Conservation (phyloP, 2,797 vertebrate species). For the Poeciliopsis presidionis region DNA sequence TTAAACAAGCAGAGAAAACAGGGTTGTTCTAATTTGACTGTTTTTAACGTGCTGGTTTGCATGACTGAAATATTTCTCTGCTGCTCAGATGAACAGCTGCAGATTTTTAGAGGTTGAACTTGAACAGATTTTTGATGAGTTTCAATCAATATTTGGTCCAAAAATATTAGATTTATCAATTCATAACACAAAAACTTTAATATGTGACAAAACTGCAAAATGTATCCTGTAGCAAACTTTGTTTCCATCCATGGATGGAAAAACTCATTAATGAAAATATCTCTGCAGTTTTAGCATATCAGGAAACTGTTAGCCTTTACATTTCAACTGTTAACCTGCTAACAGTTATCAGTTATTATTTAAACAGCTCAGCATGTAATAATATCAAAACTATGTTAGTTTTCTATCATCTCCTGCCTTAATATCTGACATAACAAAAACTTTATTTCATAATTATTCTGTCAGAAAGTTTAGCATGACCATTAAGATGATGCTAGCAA, state of each 20-base stretch:
- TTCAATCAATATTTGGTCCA: not conserved
- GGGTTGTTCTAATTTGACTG: not conserved
- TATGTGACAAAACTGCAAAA: not conserved
- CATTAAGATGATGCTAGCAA: not conserved
- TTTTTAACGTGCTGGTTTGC: not conserved
- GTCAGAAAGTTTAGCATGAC: not conserved
- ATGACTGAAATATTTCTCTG: not conserved
- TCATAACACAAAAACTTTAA: not conserved
- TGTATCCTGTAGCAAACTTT: not conserved
- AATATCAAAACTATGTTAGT: not conserved
- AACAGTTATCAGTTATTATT: not conserved
- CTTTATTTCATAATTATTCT: not conserved
- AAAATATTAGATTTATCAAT: not conserved
- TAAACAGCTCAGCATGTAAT: no score
- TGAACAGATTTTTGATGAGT: not conserved
- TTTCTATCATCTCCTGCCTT: no score
- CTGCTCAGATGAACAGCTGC: not conserved
- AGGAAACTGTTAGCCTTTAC: not conserved
- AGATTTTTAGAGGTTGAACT: not conserved
- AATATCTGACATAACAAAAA: not conserved
- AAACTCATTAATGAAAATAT: not conserved
- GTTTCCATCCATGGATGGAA: no score
- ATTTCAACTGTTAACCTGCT: not conserved
- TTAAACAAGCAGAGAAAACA: not conserved
- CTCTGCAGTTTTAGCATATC: not conserved